Conservation (phyloP, 2,797 vertebrate species). For the Microcaecilia unicolor region DNA sequence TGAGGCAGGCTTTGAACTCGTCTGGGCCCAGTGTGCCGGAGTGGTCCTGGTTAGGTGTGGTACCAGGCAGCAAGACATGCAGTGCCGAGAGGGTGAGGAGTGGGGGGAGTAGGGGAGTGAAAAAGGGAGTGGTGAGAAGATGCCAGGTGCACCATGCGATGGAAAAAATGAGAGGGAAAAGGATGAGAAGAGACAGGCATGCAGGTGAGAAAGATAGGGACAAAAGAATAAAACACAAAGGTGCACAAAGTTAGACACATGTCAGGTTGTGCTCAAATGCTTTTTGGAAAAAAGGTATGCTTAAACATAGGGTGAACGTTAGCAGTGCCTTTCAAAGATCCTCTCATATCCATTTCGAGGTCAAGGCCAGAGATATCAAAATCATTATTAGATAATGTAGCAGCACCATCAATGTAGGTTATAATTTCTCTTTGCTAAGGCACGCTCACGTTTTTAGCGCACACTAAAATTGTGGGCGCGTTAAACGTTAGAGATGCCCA, state of each 20-base stretch:
- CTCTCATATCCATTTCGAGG: no score
- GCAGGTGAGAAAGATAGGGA: constrained; percentile 53
- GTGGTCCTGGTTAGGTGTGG: constrained; percentile 82
- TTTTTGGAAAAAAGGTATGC: no score
- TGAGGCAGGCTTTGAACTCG: constrained; percentile 99
- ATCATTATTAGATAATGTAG: no score
- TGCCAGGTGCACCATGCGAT: constrained; percentile 38
- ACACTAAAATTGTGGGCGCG: no score
- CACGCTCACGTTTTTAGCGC: no score
- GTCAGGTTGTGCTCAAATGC: constrained; percentile 46
- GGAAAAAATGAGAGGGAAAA: constrained; percentile 7
- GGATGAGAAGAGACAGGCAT: constrained; percentile 38
- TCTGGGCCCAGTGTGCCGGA: constrained; percentile 96
- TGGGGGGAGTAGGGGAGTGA: constrained; percentile 14
- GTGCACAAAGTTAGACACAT: constrained; percentile 83
- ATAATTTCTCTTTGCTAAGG: no score
- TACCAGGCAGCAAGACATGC: constrained; percentile 67
- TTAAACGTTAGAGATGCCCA: no score
- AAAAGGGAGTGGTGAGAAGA: constrained; percentile 33
- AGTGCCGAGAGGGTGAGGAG: constrained; percentile 54
- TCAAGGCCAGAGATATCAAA: no score
- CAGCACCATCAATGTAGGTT: no score
- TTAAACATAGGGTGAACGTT: no score
- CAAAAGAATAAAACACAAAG: constrained; percentile 64
- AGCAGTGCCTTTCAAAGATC: no score